A percentile compares a stretch with the other conserved stretches of the same genome.
Conservation (phyloP, 2,113 vertebrate genomes). For the Antennarius striatus region DNA sequence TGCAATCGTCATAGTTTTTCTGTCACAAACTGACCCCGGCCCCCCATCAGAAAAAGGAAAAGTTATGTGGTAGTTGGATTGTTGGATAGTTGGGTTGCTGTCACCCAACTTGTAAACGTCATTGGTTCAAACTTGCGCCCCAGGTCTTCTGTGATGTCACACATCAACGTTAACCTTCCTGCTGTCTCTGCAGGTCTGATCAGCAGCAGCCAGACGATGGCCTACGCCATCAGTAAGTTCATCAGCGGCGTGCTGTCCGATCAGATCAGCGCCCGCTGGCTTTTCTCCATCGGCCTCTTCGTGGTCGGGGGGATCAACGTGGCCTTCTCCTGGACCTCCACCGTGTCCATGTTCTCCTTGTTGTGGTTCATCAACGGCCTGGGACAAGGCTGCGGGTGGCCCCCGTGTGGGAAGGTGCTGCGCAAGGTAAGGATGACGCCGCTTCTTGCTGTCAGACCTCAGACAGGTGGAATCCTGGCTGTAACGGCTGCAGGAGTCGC, state of each 20-base stretch:
- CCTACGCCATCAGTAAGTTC: constrained; percentile 98
- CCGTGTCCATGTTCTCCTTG: constrained; percentile 83
- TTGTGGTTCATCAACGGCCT: constrained; percentile 97
- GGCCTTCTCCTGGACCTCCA: constrained; percentile 89
- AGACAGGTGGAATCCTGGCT: constrained; percentile 2
- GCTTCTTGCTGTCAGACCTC: not conserved
- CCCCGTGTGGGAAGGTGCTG: constrained; percentile 92
- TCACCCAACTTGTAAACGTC: not conserved
- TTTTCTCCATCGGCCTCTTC: constrained; percentile 92
- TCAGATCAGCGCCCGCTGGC: constrained; percentile 92
- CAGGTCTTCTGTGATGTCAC: not conserved
- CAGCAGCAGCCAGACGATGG: constrained; percentile 95
- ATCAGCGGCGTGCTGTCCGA: constrained; percentile 94
- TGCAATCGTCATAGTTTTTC: too few relatives aligned
- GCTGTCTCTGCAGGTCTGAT: constrained; percentile 83
- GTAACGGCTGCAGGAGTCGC: not conserved
- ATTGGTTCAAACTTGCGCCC: not conserved
- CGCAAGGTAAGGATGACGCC: constrained; percentile 81
- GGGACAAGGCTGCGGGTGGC: constrained; percentile 97
- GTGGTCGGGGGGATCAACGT: constrained; percentile 91
- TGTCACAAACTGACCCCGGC: too few relatives aligned
- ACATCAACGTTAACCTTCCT: not conserved
- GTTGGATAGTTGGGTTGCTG: not conserved
- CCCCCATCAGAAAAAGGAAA: too few relatives aligned
- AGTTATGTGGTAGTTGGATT: not conserved